These are phyloP conservation scores for Yponomeuta evonymella DNA, from an alignment of 2,888 invertebrate species.

Conservation along the genomic window DNA sequence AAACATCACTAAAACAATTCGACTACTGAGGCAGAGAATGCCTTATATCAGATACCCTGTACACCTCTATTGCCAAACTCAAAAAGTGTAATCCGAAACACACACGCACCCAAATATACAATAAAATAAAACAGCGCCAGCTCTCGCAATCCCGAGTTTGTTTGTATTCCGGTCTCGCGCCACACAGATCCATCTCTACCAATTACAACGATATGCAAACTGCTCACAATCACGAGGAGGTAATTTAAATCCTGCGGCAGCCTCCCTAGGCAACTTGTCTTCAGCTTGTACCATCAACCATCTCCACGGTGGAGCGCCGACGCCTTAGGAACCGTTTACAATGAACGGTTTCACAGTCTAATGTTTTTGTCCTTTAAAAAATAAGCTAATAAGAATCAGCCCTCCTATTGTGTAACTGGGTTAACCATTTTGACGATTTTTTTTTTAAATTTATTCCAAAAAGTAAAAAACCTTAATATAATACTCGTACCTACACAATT, in stretches of 20 bases:
- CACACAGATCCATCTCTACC: conserved; percentile 34
- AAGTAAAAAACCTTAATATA: no score
- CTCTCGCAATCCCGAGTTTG: conserved; percentile 12
- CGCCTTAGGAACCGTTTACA: not conserved
- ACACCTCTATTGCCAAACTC: not conserved
- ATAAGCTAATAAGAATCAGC: no score
- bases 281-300: conserved; percentile 15
- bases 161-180: conserved; percentile 21
- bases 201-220: conserved; percentile 48
- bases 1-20: no score
- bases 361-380: not conserved
- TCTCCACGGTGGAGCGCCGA: conserved; percentile 1
- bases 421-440: no score
- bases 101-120: not conserved
- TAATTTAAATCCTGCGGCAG: conserved; percentile 38
- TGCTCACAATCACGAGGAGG: conserved; percentile 40
- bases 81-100: not conserved
- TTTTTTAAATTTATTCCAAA: no score
- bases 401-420: no score
- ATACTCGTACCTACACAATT: no score
- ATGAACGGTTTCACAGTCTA: not conserved
- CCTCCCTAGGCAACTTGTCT: conserved; percentile 41
- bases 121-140: not conserved
- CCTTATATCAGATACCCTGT: no score
- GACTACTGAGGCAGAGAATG: no score